Evolutionary conservation across 2,797 vertebrate species (phyloP).

Genomic region (Pyrocephalus nanus): DNA sequence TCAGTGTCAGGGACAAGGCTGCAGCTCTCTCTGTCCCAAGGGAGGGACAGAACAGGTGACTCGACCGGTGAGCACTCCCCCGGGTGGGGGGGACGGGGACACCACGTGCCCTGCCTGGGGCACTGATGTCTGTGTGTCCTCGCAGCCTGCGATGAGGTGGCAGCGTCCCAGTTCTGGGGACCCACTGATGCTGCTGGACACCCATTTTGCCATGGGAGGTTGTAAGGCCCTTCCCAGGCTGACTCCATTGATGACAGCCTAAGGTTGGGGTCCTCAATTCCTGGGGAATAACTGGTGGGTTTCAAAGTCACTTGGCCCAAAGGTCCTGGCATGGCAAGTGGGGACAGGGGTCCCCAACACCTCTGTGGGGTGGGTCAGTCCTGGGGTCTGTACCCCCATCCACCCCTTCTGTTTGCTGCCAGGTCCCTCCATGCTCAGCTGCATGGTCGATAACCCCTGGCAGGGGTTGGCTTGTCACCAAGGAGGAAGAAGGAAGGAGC

Average conservation of each 20-base stretch:
- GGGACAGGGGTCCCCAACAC: not conserved
- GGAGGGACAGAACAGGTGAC: not conserved
- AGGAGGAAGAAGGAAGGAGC: constrained; percentile 62
- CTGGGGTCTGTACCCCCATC: not conserved
- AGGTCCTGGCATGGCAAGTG: not conserved
- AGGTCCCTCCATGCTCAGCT: not conserved
- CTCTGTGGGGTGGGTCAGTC: not conserved
- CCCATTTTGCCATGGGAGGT: not conserved
- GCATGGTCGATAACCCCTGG: not conserved
- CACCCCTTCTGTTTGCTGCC: not conserved
- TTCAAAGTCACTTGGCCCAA: not conserved
- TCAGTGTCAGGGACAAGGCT: not conserved
- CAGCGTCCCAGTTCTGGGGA: not conserved
- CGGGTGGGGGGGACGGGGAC: not conserved
- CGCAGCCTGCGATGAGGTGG: not conserved
- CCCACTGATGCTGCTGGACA: too few relatives aligned
- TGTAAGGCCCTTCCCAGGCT: not conserved
- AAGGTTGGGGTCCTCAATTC: not conserved
- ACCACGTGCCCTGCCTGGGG: constrained; percentile 3
- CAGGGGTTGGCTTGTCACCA: not conserved
- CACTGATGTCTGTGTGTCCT: not conserved
- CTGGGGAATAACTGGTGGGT: accelerated
- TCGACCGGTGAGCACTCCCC: not conserved
- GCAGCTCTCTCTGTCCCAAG: not conserved
- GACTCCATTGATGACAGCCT: not conserved